These are phyloP conservation scores for Nothobranchius kuhntae DNA, from an alignment of 2,113 vertebrate genomes.

Conservation along the genomic window DNA sequence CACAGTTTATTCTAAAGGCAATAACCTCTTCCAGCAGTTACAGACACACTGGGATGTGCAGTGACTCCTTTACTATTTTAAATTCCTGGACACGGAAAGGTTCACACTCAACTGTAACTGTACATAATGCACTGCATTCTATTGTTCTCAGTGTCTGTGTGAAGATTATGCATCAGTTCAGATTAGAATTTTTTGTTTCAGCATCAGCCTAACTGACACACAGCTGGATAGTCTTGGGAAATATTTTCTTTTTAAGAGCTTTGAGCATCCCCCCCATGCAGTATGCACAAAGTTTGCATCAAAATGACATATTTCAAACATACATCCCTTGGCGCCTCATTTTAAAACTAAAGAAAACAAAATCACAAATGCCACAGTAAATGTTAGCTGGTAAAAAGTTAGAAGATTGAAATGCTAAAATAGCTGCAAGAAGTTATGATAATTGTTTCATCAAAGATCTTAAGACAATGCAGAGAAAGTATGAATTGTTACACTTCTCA, in stretches of 20 bases:
- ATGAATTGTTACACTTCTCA: background rate
- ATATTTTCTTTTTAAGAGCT: constrained; percentile 9
- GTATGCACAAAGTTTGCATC: constrained; percentile 11
- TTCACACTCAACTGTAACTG: constrained; percentile 22
- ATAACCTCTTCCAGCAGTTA: constrained; percentile 21
- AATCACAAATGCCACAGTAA: constrained; percentile 3
- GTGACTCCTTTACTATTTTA: background rate
- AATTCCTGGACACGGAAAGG: background rate
- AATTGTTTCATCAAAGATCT: constrained; percentile 21
- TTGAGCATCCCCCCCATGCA: constrained; percentile 14
- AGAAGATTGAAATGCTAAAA: constrained; percentile 26
- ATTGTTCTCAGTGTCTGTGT: constrained; percentile 21
- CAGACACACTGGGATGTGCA: constrained; percentile 12
- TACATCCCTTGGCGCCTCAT: constrained; percentile 18
- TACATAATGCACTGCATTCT: constrained; percentile 13
- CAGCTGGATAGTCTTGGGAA: constrained; percentile 5
- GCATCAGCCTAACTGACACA: constrained; percentile 10
- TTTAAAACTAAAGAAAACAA: constrained; percentile 4
- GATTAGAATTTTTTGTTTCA: constrained; percentile 20
- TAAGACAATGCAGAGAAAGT: constrained; percentile 5
- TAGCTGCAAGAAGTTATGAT: constrained; percentile 17
- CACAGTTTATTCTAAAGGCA: constrained; percentile 16
- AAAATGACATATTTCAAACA: constrained; percentile 35
- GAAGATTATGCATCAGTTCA: constrained; percentile 30
- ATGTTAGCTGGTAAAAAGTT: constrained; percentile 2